Evolutionary conservation across 2,113 vertebrate genomes (phyloP), one percentile per base, ranked within the genome.

Genomic region (Dissostichus mawsoni): DNA sequence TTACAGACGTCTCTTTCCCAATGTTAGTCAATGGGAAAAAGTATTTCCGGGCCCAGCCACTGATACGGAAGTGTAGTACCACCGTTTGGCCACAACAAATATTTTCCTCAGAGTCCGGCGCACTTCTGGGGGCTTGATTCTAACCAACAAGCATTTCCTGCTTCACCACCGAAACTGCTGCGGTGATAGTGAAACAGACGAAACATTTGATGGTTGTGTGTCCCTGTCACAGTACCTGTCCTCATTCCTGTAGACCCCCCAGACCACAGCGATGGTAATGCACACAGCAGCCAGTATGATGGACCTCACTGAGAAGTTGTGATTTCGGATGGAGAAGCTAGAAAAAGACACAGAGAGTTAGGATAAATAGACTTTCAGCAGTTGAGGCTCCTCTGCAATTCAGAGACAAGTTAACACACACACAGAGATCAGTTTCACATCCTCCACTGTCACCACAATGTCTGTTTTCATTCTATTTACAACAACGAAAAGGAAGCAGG

Each of bases 191-290:
- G 20, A 36, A 48, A 17, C 20, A 78, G 50, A 6, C 14, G 74
- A 8, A 63, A 33, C 41, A 33, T 62, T 16, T 25, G 12, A 6
- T 1, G 3, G 33, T 25, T 58, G 66, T 17, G 57, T n/a, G 63
- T 41, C 69, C 18, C 41, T 65, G 65, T 48, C 3, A 78, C 75
- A 45, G 69, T 96, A 99, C 98, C 97, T 95, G 89, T 98, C 96
- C 84, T 98, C 97, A 86, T 99, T 98, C 87, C 97, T 94, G 95
- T 97, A 97, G 20, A 98, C 96, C 23, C 92, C 97, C 97, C 97
- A 98, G 75, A 97, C 83, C 76, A 96, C 95, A 87, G 97, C 89
- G 52, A 96, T 69, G 65, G 89, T 94, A 83, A 96, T 89, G 87
- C 97, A 98, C 61, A 97, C 91, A 7, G 75, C 85, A 75, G 95